phyloP scores from a whole-genome alignment of 2,113 vertebrate genomes.

The Ammodramus savannarum region DNA sequence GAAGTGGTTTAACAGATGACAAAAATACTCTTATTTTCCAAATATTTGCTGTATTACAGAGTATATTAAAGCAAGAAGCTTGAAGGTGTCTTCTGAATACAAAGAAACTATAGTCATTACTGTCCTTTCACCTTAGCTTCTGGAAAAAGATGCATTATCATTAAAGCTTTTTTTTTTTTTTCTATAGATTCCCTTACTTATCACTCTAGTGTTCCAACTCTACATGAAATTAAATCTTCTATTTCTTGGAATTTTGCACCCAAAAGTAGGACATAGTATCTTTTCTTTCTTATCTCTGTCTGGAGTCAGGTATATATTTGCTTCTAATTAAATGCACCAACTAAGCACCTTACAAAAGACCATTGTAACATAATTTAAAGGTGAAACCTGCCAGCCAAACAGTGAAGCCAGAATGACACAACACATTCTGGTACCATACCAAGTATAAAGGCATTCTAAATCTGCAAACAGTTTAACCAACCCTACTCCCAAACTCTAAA shows the following conservation, averaged over 20 bases:
- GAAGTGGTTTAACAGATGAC: background rate
- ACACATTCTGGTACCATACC: background rate
- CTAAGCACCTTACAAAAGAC: background rate
- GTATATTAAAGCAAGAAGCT: background rate
- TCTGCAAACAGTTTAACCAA: background rate
- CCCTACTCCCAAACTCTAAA: background rate
- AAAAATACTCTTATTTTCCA: background rate
- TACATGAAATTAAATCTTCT: background rate
- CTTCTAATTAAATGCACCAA: slow-evolving; percentile 36
- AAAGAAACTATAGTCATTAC: background rate
- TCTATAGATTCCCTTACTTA: background rate
- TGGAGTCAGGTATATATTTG: slow-evolving; percentile 31
- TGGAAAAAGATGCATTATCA: background rate
- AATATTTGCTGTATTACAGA: background rate
- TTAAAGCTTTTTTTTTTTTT: background rate
- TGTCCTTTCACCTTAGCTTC: background rate
- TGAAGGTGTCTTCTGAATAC: background rate
- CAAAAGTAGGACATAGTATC: slow-evolving; percentile 8
- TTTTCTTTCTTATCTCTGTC: slow-evolving; percentile 33
- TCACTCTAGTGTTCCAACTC: background rate
- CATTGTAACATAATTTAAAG: background rate
- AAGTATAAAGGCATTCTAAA: slow-evolving; percentile 8
- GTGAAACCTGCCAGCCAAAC: background rate
- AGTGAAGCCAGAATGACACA: background rate
- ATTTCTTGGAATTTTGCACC: slow-evolving; percentile 3